Conservation (phyloP, 35 echinoderm and acorn worm genomes). For the Apostichopus japonicus region DNA sequence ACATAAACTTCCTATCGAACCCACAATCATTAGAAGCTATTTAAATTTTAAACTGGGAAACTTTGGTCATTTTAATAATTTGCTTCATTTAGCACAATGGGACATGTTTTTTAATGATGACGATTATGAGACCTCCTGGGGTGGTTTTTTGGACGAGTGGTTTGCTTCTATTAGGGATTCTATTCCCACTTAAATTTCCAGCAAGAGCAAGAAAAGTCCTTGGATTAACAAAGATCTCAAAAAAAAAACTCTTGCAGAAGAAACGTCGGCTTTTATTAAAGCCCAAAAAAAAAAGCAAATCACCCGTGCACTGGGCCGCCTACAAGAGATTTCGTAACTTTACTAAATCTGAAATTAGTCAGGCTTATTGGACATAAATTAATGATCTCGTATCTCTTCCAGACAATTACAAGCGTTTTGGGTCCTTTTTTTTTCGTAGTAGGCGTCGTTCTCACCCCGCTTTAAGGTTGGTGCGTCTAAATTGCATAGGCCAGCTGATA, state of each 20-base stretch:
- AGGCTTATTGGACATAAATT: conserved; percentile 1
- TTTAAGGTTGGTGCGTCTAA: too few relatives aligned
- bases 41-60: not conserved
- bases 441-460: not conserved
- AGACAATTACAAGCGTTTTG: not conserved
- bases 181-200: not conserved
- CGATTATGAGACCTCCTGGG: not conserved
- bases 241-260: too few relatives aligned
- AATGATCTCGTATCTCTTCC: not conserved
- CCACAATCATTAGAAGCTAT: not conserved
- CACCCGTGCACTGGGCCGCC: too few relatives aligned
- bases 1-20: not conserved
- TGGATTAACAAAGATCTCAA: too few relatives aligned
- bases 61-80: not conserved
- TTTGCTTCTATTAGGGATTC: not conserved
- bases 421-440: conserved; percentile 6
- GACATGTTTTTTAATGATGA: not conserved
- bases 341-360: too few relatives aligned
- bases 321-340: too few relatives aligned
- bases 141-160: not conserved
- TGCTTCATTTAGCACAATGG: not conserved
- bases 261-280: too few relatives aligned
- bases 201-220: too few relatives aligned
- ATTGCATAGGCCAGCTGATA: conserved; percentile 6
- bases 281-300: not conserved